Base-by-base conservation (phyloP, 2,888 invertebrate genomes). In the Seira ritae region DNA sequence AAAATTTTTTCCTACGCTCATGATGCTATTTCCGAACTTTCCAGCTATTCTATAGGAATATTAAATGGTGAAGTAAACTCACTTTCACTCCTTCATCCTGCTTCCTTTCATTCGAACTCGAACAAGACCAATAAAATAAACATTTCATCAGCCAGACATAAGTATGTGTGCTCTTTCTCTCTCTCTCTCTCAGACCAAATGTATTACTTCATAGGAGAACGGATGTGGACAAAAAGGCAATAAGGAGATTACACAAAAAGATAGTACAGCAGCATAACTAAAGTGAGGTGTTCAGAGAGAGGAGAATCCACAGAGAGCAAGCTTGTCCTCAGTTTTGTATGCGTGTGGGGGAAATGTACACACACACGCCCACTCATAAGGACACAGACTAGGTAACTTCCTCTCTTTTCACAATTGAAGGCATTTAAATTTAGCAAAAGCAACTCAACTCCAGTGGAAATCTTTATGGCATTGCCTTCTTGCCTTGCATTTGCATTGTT, bases 161-260 rank as follows among this genome's bases (percentile, higher is more conserved):
- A 55, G 55, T 55, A 55, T 17, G 55, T 3, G 17, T n/a, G 55
- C 55, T 2, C 3, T 55, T 42, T 42, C 55, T 68, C 12, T 19
- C 4, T 8, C 31, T 67, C 22, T 75, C 67, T 19, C 46, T 50
- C 42, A 65, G 19, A 6, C 15, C 65, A 65, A 20, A 20, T 12
- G 4, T n/a, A 72, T 23, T 50, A 20, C 20, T 46, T 23, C 24
- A 1, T 12, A 31, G 31, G 72, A 62, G 20, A 75, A 50, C 75
- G 75, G 75, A 75, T 66, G 67, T 67, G 75, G 75, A 75, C 66
- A 75, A 66, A 65, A 67, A 73, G n/a, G 20, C 62, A 73, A 62
- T 73, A 65, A 65, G 73, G 65, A 65, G 65, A 62, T 62, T 73
- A 62, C 73, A 71, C n/a, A 24, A n/a, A 31, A 62, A 73, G 73